Evolutionary conservation across 2,113 vertebrate genomes (phyloP).

Genomic region (Clarias macrocephalus): DNA sequence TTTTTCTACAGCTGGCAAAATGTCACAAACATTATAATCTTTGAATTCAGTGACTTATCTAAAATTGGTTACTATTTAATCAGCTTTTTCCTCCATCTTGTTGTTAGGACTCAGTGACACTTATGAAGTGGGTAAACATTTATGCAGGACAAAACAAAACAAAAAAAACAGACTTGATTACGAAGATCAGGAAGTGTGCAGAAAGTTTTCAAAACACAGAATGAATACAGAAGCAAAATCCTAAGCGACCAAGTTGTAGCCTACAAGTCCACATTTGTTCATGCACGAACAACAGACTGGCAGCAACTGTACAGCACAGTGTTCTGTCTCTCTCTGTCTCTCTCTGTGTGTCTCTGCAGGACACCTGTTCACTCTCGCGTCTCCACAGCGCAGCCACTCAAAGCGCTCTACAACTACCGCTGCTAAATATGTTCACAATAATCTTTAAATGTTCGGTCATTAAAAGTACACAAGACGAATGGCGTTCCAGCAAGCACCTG

Average conservation of each 20-base stretch:
- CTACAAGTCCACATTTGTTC: neutral
- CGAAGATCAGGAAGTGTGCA: neutral
- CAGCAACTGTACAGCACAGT: slow-evolving; percentile 27
- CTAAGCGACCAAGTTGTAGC: neutral
- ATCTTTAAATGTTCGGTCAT: neutral
- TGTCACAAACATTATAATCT: neutral
- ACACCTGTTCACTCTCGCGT: slow-evolving; percentile 72
- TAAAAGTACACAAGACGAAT: neutral
- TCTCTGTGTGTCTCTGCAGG: slow-evolving; percentile 20
- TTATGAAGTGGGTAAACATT: slow-evolving; percentile 6
- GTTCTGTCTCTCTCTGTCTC: no score
- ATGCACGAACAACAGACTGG: neutral
- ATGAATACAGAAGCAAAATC: no score
- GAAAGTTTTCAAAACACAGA: neutral
- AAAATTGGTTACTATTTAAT: neutral
- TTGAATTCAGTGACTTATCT: neutral
- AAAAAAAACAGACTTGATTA: neutral
- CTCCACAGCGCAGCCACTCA: neutral
- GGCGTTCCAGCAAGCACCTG: neutral
- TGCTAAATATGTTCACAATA: no score
- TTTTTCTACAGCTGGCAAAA: neutral
- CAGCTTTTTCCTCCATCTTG: neutral
- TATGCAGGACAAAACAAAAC: neutral
- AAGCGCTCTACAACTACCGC: neutral
- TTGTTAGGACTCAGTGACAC: neutral